phyloP scores from a whole-genome alignment of 2,113 vertebrate species.

The Prunella himalayana region DNA sequence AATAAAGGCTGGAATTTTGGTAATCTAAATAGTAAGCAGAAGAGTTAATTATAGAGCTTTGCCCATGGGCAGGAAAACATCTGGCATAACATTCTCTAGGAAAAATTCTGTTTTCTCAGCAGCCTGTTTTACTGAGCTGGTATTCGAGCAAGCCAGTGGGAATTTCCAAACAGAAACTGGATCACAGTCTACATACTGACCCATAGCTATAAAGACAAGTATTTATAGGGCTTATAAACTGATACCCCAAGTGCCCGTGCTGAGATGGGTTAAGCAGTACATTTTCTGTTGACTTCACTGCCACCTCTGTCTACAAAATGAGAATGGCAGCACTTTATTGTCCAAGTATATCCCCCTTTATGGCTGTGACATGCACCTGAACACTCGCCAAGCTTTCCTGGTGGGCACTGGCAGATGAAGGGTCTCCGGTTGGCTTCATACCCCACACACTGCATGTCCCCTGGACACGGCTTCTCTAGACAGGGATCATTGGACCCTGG shows the following conservation, averaged over 20 bases:
- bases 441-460: slow-evolving; percentile 94
- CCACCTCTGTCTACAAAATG: neutral
- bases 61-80: slow-evolving; percentile 12
- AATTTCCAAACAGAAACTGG: neutral
- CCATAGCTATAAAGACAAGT: neutral
- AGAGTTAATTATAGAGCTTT: slow-evolving; percentile 2
- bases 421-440: slow-evolving; percentile 82
- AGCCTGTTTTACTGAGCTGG: neutral
- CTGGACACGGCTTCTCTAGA: slow-evolving; percentile 87
- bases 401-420: slow-evolving; percentile 92
- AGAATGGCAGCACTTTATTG: neutral
- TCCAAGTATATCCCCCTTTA: neutral
- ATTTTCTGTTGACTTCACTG: neutral
- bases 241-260: neutral
- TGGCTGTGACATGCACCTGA: slow-evolving; percentile 77
- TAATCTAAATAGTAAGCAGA: neutral
- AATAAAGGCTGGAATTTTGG: neutral
- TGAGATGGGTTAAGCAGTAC: neutral
- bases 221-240: neutral
- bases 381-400: slow-evolving; percentile 92
- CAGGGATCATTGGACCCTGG: slow-evolving; percentile 84
- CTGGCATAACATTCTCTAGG: neutral
- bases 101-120: slow-evolving; percentile 14
- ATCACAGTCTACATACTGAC: neutral
- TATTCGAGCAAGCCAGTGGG: neutral